Conservation (phyloP, 1,140 invertebrate species). For the Brachionus rubens region DNA sequence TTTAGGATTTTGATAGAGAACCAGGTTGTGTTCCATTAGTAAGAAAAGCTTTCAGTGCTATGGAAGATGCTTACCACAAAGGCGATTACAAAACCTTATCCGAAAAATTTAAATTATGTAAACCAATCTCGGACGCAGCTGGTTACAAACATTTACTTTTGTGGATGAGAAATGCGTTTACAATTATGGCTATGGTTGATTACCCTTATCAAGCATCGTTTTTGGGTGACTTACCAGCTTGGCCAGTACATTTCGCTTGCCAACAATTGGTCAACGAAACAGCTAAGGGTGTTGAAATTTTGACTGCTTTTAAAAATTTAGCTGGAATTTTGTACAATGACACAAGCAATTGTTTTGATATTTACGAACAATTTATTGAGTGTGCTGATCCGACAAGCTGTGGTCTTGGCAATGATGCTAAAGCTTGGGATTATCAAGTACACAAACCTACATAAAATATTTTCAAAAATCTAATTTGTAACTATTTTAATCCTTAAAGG, state of each 20-base stretch:
- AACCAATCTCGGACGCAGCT: constrained; percentile 19
- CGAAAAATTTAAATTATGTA: constrained; percentile 24
- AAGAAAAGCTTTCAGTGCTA: constrained; percentile 34
- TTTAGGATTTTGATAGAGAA: constrained; percentile 41
- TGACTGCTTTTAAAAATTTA: constrained; percentile 65
- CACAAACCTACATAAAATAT: background rate
- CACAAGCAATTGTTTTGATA: constrained; percentile 73
- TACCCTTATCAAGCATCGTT: constrained; percentile 84
- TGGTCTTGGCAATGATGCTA: constrained; percentile 20
- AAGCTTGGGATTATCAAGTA: constrained; percentile 53
- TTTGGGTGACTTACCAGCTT: constrained; percentile 73
- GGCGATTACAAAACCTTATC: constrained; percentile 27
- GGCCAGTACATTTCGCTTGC: constrained; percentile 71
- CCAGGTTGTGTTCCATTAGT: constrained; percentile 43
- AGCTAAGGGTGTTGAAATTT: constrained; percentile 47
- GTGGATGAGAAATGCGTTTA: constrained; percentile 63
- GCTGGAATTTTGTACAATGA: constrained; percentile 71
- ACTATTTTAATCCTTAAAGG: background rate
- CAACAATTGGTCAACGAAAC: background rate
- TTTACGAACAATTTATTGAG: constrained; percentile 56
- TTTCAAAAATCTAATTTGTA: background rate
- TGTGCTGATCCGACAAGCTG: constrained; percentile 47
- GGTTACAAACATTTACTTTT: constrained; percentile 34
- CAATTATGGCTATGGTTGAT: constrained; percentile 81
- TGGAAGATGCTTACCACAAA: constrained; percentile 31